Evolutionary conservation across 1,140 invertebrate genomes (phyloP).

Genomic region (Aricia agestis): DNA sequence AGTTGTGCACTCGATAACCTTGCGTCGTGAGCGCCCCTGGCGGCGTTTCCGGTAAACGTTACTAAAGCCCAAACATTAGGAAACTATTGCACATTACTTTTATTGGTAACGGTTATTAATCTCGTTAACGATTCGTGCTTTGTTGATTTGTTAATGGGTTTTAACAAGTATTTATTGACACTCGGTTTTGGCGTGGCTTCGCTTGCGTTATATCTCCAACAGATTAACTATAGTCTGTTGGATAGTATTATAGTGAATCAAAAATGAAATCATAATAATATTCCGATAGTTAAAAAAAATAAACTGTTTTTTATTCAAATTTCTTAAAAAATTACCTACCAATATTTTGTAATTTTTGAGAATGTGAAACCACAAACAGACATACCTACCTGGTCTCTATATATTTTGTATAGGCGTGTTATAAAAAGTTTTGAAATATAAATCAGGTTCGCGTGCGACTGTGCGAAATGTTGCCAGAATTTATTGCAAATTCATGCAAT

Average conservation of each 20-base stretch:
- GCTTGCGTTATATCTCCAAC: too few relatives aligned
- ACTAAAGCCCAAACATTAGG: neutral
- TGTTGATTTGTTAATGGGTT: neutral
- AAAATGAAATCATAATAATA: too few relatives aligned
- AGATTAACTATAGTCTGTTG: too few relatives aligned
- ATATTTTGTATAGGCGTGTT: neutral
- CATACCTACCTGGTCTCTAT: too few relatives aligned
- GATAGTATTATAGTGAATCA: too few relatives aligned
- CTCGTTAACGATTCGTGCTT: neutral
- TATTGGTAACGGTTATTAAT: slow-evolving; percentile 1
- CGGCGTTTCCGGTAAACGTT: slow-evolving; percentile 2
- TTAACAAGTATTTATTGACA: too few relatives aligned
- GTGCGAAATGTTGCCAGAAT: neutral
- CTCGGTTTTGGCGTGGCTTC: too few relatives aligned
- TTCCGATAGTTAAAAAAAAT: too few relatives aligned
- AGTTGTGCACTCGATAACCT: slow-evolving; percentile 5
- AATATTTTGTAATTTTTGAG: too few relatives aligned
- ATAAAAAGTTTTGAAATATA: neutral
- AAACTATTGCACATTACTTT: slow-evolving; percentile 4
- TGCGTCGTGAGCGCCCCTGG: slow-evolving; percentile 1
- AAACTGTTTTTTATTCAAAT: too few relatives aligned
- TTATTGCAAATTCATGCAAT: neutral
- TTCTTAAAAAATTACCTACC: too few relatives aligned
- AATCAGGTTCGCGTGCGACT: neutral
- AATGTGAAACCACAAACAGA: too few relatives aligned